A percentile compares a stretch with the other conserved stretches of the same genome.
phyloP scores from a whole-genome alignment of 2,113 vertebrate genomes.

The Bufo bufo region DNA sequence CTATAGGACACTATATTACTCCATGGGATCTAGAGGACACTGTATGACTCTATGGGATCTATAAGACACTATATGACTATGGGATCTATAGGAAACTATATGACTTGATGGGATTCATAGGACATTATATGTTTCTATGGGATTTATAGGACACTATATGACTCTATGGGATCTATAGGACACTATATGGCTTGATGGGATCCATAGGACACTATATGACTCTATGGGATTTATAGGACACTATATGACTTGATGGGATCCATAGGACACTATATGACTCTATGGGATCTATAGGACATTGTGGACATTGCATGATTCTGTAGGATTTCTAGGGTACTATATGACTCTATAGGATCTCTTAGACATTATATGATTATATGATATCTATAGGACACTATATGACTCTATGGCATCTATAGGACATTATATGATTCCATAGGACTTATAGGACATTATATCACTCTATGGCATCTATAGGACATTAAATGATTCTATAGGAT shows the following conservation, averaged over 20 bases:
- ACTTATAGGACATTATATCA: neutral
- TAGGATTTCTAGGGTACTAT: too few relatives aligned
- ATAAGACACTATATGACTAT: neutral
- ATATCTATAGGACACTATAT: neutral
- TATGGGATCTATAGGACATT: neutral
- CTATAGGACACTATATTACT: too few relatives aligned
- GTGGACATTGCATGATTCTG: too few relatives aligned
- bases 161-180: too few relatives aligned
- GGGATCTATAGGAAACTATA: neutral
- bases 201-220: too few relatives aligned
- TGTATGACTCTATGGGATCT: neutral
- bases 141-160: neutral
- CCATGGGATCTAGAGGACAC: neutral
- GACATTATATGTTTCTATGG: neutral
- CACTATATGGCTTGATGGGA: too few relatives aligned
- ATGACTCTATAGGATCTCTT: neutral
- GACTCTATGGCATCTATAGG: neutral
- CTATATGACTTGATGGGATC: neutral
- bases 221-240: neutral
- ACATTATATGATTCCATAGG: neutral
- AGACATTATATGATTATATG: neutral
- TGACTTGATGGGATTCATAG: neutral
- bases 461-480: neutral
- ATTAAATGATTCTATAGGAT: neutral
- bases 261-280: neutral